Conservation (phyloP, 2,797 vertebrate species). For the Lithobates sylvaticus region DNA sequence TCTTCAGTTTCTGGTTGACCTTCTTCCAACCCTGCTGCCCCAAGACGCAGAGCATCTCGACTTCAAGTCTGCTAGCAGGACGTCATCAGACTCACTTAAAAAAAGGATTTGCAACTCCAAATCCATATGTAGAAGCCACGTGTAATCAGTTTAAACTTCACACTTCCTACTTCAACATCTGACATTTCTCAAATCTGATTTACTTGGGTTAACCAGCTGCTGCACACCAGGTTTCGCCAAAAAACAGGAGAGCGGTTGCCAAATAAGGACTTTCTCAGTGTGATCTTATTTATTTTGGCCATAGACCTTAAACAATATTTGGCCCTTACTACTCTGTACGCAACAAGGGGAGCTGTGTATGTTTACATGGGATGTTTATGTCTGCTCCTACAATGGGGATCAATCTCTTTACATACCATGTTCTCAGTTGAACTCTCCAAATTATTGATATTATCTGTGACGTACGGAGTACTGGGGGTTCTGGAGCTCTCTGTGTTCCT, state of each 20-base stretch:
- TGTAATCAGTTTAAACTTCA: background rate
- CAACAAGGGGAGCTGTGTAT: background rate
- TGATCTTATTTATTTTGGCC: background rate
- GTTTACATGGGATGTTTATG: constrained; percentile 4
- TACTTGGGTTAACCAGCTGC: background rate
- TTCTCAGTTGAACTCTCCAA: background rate
- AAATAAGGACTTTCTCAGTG: background rate
- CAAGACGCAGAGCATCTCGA: too few relatives aligned
- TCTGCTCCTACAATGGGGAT: background rate
- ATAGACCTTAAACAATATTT: background rate
- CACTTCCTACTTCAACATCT: background rate
- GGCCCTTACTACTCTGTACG: background rate
- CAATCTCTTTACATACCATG: background rate
- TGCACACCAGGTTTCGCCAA: background rate
- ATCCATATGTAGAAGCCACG: background rate
- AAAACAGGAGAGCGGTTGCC: background rate
- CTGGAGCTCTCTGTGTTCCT: too few relatives aligned
- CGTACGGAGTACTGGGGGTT: too few relatives aligned
- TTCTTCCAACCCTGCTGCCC: too few relatives aligned
- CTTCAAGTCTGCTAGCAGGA: too few relatives aligned
- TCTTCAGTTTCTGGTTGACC: too few relatives aligned
- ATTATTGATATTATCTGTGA: background rate
- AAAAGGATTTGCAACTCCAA: background rate
- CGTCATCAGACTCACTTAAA: too few relatives aligned
- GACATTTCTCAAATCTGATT: background rate